Evolutionary conservation across 1,140 invertebrate genomes (phyloP), one percentile per base, ranked within the genome.

Genomic region (Lepidotrigona ventralis): DNA sequence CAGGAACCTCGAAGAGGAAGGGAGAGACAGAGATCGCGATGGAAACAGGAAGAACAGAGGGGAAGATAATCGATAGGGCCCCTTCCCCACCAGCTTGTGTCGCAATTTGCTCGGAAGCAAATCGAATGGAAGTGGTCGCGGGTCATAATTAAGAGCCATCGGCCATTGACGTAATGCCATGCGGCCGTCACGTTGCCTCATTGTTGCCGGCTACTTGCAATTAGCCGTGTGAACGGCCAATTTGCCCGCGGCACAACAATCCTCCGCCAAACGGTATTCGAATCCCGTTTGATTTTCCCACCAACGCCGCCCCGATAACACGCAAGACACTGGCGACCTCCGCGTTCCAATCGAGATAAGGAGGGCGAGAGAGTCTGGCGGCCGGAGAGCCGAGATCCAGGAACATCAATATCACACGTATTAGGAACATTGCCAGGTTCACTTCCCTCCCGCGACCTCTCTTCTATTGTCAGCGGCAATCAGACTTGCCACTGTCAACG

Each of bases 191-290:
- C 75, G 81, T 83, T 78, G 75, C 74, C 81, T 78, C 66, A 78
- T 83, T 83, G 81, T 83, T 78, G 74, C 81, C 14, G 56, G 64
- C 74, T 77, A 78, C 74, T 83, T 54, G 81, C 81, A 83, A 83
- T 83, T 83, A 83, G 74, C 81, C 23, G 81, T 77, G 66, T 75
- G 81, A 78, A 70, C 81, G 53, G 75, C 75, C 81, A 83, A 83
- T 83, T 83, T 78, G 39, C 64, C 66, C 66, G 74, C 66, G 64
- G 81, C 81, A 77, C 78, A 83, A 83, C 76, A 78, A 78, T 83
- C 54, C 77, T 71, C 54, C 6, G 15, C 23, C 46, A 51, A 69
- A 69, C 68, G 21, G 21, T 39, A 29, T 33, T 69, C 66, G 66
- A 66, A 26, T 26, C 63, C 26, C 64, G 29, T 29, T 33, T 66